Base-by-base conservation (phyloP, 2,888 invertebrate genomes). In the Hydroisotoma schaefferi region DNA sequence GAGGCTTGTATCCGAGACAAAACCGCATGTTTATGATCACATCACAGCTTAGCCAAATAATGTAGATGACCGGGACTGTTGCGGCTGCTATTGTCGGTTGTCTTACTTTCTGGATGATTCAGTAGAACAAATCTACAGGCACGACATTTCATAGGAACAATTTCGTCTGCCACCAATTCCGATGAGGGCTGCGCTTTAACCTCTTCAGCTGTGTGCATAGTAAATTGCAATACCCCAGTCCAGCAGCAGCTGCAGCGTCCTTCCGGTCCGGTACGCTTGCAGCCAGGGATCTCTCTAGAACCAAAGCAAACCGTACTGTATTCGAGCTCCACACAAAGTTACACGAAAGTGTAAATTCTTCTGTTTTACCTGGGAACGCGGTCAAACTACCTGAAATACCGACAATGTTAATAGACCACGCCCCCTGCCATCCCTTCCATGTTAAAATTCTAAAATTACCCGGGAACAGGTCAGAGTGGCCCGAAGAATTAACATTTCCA, bases 91-190 rank as follows among this genome's bases (percentile, higher is more conserved):
- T n/a, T n/a, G n/a, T n/a, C n/a, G n/a, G n/a, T n/a, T n/a, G n/a
- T n/a, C n/a, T n/a, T 57, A 68, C 69, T 57, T 25, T 66, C 57
- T 12, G 75, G 61, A 53, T 77, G 74, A 37, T 76, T 70, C 27
- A 79, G 62, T 61, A 81, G 70, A 53, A 76, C 68, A 52, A 76
- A 74, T 48, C 81, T 75, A 67, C 81, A 81, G 75, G 81, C 81
- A 59, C 78, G 78, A 66, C 81, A 81, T 73, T 78, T 81, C 49
- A 73, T 61, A 20, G 49, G 49, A 6, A 43, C 43, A 25, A 46
- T 40, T 5, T 46, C 46, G 25, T 23, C 20, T 33, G 33, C 33
- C 33, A 15, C 15, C 33, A 15, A 10, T 33, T 33, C 33, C 33
- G 33, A 33, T 10, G 15, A 33, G 15, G 15, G 8, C 23, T 15